Percentiles rank a stretch among this genome's conserved stretches.
These are phyloP conservation scores for Matsumyia berberina DNA, from an alignment of 2,888 invertebrate species.

Conservation along the genomic window DNA sequence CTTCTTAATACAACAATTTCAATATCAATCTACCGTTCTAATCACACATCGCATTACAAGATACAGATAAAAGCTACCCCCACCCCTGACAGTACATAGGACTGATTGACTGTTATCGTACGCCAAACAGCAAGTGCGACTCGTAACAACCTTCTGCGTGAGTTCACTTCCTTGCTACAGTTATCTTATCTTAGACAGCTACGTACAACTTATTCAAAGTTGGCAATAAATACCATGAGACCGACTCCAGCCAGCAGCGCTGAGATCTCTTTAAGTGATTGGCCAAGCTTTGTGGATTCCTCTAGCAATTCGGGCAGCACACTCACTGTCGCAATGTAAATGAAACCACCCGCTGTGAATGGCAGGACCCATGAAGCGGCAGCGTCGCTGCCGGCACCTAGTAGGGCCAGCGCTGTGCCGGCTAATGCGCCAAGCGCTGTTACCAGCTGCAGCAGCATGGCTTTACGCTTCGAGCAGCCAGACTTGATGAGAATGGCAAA, in stretches of 20 bases:
- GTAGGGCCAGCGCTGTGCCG: slow-evolving; percentile 95
- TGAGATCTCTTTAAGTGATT: slow-evolving; percentile 95
- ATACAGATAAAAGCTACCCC: slow-evolving; percentile 20
- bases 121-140: neutral
- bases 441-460: slow-evolving; percentile 96
- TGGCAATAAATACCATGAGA: slow-evolving; percentile 98
- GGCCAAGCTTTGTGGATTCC: slow-evolving; percentile 93
- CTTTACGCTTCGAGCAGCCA: slow-evolving; percentile 96
- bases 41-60: slow-evolving; percentile 35
- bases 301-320: slow-evolving; percentile 98
- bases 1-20: slow-evolving; percentile 42
- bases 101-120: neutral
- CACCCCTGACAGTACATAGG: neutral
- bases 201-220: slow-evolving; percentile 80
- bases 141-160: neutral
- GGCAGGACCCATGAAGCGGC: slow-evolving; percentile 96
- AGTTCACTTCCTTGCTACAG: neutral
- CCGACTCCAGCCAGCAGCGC: slow-evolving; percentile 95
- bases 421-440: slow-evolving; percentile 98
- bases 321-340: slow-evolving; percentile 99
- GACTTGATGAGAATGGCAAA: slow-evolving; percentile 99
- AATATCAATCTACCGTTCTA: slow-evolving; percentile 23
- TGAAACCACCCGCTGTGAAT: slow-evolving; percentile 99
- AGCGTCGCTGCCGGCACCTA: slow-evolving; percentile 89
- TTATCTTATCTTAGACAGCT: slow-evolving; percentile 20